Base-by-base conservation (phyloP, 2,797 vertebrate species). In the Oceanodroma leucorhoa region DNA sequence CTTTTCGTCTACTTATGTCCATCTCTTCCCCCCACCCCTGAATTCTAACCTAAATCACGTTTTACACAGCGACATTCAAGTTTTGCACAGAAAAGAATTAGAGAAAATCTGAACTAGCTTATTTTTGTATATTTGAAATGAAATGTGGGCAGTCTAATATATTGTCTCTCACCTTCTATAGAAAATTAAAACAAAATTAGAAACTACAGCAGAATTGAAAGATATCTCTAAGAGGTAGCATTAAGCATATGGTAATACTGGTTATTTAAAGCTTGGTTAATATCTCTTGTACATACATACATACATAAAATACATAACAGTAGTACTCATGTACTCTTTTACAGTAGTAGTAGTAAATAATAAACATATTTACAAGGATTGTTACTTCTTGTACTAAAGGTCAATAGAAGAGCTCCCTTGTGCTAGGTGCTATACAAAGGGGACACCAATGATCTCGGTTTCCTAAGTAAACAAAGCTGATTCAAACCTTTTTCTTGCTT, bases 391-490 rank as follows among this genome's bases (percentile, higher is more conserved):
- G 12, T 19, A 34, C 4, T 75, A n/a, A 51, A 75, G 12, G 18
- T 46, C 27, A 32, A 9, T 30, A 46, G 23, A 29, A 14, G 4
- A 86, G 4, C 3, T 66, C 10, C 16, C 1, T 1, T 40, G n/a
- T 29, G 1, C 6, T 8, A 54, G 10, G 7, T 45, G 11, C 10
- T 58, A 7, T 27, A 34, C 4, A 45, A 65, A 46, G 1, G 3
- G 1, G 6, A 50, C 10, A 53, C 1, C 3, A 21, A 38, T 5
- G 2, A 45, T 43, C 19, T 77, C 1, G 0, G 11, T 54, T 83
- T 66, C 53, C 48, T 48, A 23, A 58, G 7, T 27, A 77, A 92
- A 64, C 5, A 75, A 71, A 51, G 4, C 2, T 40, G 9, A 57
- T 62, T 77, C 24, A 75, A 58, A 41, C 6, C 0, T 6, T 48